phyloP scores from a whole-genome alignment of 2,113 vertebrate genomes.

The Artemisiospiza belli region DNA sequence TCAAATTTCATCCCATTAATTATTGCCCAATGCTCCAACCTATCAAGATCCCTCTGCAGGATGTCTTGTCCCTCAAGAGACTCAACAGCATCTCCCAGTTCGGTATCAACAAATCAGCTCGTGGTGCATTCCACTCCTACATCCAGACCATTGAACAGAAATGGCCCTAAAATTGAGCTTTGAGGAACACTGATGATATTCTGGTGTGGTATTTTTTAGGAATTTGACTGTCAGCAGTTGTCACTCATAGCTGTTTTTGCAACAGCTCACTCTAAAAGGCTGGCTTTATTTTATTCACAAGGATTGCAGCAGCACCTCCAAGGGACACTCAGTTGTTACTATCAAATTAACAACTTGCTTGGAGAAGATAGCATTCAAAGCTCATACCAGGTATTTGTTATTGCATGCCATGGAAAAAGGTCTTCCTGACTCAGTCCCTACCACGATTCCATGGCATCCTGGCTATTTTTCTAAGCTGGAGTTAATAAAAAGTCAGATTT shows the following conservation, averaged over 20 bases:
- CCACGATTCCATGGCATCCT: background rate
- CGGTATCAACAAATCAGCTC: background rate
- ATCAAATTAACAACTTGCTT: background rate
- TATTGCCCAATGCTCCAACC: background rate
- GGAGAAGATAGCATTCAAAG: background rate
- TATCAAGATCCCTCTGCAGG: background rate
- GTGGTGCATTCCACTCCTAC: background rate
- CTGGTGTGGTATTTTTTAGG: background rate
- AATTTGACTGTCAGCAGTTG: background rate
- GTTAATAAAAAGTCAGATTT: background rate
- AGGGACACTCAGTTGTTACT: background rate
- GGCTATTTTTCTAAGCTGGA: background rate
- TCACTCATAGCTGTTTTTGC: background rate
- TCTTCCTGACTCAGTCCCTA: background rate
- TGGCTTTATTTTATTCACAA: background rate
- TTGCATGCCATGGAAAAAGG: accelerated
- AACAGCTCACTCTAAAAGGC: background rate
- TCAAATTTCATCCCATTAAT: background rate
- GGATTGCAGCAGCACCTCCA: background rate
- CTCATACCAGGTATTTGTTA: background rate
- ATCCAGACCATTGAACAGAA: background rate
- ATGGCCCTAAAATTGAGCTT: background rate
- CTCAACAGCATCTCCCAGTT: background rate
- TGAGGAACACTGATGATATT: background rate
- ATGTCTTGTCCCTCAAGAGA: background rate